Evolutionary conservation across 1,140 invertebrate species (phyloP).

Genomic region (Drosophila athabasca): DNA sequence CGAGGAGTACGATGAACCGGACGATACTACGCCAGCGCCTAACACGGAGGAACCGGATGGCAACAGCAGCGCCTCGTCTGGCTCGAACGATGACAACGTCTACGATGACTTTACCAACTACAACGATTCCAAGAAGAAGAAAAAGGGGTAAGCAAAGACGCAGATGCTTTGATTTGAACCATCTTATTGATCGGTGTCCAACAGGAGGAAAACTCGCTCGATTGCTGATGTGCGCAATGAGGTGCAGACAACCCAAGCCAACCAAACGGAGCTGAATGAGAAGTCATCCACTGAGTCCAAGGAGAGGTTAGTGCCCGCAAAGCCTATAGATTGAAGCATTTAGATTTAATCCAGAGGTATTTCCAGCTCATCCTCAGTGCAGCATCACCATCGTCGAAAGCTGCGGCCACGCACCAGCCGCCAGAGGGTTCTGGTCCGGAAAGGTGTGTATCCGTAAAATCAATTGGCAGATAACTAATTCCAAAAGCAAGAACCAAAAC

Average conservation of each 20-base stretch:
- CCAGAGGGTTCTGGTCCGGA: constrained; percentile 50
- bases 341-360: too few relatives aligned
- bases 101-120: constrained; percentile 73
- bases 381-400: constrained; percentile 29
- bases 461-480: constrained; percentile 49
- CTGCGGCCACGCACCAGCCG: constrained; percentile 30
- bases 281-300: constrained; percentile 25
- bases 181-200: background rate
- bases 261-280: constrained; percentile 19
- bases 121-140: constrained; percentile 63
- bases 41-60: constrained; percentile 2
- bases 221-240: constrained; percentile 58
- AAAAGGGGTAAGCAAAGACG: constrained; percentile 38
- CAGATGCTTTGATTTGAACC: background rate
- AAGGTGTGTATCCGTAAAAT: constrained; percentile 55
- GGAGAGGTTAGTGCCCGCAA: constrained; percentile 27
- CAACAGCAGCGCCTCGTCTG: constrained; percentile 28
- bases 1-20: constrained; percentile 44
- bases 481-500: constrained; percentile 20
- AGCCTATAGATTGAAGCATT: too few relatives aligned
- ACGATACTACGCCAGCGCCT: background rate
- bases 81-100: constrained; percentile 67
- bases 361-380: constrained; percentile 5
- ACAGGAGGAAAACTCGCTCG: constrained; percentile 60
- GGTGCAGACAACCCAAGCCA: constrained; percentile 43